Percentiles rank a stretch among this genome's conserved stretches.
Conservation (phyloP, 2,888 invertebrate species). For the Dicyrtomina minuta region DNA sequence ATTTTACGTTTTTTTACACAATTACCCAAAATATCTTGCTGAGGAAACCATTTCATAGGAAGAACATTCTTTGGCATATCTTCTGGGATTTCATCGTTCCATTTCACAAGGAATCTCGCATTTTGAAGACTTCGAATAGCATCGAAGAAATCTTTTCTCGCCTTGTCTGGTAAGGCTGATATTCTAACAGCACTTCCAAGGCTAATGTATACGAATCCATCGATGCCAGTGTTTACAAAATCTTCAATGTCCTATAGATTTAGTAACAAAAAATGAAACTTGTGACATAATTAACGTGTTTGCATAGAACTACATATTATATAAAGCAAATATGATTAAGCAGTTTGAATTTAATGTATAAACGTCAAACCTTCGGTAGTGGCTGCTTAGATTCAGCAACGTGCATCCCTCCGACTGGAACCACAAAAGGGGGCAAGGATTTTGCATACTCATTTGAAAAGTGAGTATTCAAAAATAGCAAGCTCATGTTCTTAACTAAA, state of each 20-base stretch:
- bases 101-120: background rate
- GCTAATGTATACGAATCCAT: conserved; percentile 4
- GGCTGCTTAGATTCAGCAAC: background rate
- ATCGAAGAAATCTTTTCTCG: background rate
- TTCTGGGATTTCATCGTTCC: background rate
- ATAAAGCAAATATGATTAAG: background rate
- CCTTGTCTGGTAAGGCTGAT: background rate
- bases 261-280: background rate
- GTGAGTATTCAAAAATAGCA: background rate
- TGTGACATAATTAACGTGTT: background rate
- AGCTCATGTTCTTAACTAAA: background rate
- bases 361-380: background rate
- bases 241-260: conserved; percentile 3
- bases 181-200: background rate
- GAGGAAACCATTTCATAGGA: conserved; percentile 6
- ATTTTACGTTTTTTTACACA: too few species aligned
- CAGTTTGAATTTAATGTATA: background rate
- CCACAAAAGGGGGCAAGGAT: background rate
- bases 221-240: background rate
- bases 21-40: conserved; percentile 3
- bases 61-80: background rate
- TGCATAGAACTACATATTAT: background rate
- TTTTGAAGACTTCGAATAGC: background rate
- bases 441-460: background rate
- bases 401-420: conserved; percentile 4